Conservation (phyloP, 1,140 invertebrate species). For the Diabrotica virgifera region DNA sequence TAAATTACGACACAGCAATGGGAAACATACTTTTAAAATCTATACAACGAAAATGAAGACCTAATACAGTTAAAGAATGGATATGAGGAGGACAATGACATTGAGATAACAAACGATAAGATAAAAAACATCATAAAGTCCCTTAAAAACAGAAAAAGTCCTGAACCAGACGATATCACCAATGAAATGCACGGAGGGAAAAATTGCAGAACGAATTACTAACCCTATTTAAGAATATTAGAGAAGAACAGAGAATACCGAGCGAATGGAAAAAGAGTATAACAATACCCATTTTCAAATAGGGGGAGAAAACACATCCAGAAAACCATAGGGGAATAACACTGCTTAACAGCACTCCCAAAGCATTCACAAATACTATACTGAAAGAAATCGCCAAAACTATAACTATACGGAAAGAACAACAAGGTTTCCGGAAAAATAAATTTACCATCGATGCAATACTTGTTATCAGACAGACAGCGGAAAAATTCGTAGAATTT, state of each 20-base stretch:
- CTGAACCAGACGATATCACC: background rate
- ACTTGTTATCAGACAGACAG: background rate
- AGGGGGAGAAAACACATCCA: background rate
- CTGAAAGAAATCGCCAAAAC: no score
- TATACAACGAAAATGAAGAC: background rate
- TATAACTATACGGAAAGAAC: background rate
- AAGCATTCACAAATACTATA: background rate
- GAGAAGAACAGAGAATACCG: no score
- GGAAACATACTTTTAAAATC: background rate
- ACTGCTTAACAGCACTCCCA: background rate
- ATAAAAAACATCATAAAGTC: no score
- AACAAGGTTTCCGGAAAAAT: background rate
- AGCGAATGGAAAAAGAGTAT: no score
- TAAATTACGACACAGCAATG: background rate
- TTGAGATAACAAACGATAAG: background rate
- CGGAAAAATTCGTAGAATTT: no score
- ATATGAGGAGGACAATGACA: background rate
- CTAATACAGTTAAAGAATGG: background rate
- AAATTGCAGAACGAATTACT: background rate
- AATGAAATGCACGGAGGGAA: background rate
- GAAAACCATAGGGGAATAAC: background rate
- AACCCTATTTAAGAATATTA: background rate
- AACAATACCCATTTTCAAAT: no score
- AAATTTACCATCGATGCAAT: constrained; percentile 2
- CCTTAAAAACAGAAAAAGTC: background rate